Evolutionary conservation across 2,888 invertebrate species (phyloP).

Genomic region (Limnephilus marmoratus): DNA sequence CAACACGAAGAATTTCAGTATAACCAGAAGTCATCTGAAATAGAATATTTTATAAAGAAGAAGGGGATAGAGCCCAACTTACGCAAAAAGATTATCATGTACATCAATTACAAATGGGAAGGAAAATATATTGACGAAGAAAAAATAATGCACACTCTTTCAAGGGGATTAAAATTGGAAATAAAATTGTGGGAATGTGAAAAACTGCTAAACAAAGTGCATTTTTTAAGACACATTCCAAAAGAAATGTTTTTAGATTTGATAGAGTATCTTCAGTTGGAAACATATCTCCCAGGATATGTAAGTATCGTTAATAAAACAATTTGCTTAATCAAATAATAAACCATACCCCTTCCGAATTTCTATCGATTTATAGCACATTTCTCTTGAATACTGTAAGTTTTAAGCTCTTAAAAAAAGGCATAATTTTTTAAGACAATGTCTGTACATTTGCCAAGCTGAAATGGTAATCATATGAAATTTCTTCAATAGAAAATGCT

Average conservation of each 20-base stretch:
- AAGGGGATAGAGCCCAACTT: constrained; percentile 69
- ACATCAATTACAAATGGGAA: constrained; percentile 71
- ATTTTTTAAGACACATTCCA: constrained; percentile 77
- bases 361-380: too few species aligned
- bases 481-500: too few species aligned
- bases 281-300: constrained; percentile 79
- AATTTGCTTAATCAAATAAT: background rate
- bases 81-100: constrained; percentile 69
- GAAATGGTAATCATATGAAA: too few species aligned
- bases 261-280: constrained; percentile 75
- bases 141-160: constrained; percentile 70
- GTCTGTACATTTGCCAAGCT: too few species aligned
- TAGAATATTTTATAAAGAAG: constrained; percentile 69
- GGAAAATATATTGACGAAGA: constrained; percentile 71
- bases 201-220: constrained; percentile 76
- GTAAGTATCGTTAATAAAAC: constrained; percentile 66
- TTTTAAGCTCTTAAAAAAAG: too few species aligned
- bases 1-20: constrained; percentile 64
- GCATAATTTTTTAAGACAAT: too few species aligned
- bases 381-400: too few species aligned
- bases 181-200: constrained; percentile 78
- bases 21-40: constrained; percentile 69
- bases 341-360: background rate
- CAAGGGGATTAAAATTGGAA: constrained; percentile 75
- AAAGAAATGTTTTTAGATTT: constrained; percentile 75